Evolutionary conservation across 1,140 invertebrate genomes (phyloP).

Genomic region (Eriosoma lanigerum): DNA sequence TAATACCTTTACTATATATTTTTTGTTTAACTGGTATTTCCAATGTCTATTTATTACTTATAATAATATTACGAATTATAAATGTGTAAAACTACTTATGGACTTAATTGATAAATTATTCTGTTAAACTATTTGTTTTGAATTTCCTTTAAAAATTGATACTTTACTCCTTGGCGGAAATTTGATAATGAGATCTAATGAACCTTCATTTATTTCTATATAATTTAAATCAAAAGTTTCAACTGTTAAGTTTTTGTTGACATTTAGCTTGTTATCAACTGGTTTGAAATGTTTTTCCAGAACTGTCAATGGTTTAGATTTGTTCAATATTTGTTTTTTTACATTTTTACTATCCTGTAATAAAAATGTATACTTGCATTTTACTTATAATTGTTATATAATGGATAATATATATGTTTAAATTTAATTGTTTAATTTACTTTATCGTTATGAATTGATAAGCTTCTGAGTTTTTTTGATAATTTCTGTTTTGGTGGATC

Average conservation of each 20-base stretch:
- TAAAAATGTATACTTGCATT: not conserved
- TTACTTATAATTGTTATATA: not conserved
- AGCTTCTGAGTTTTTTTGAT: constrained; percentile 31
- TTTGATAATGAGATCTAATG: constrained; percentile 15
- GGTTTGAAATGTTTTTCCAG: not conserved
- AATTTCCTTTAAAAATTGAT: not conserved
- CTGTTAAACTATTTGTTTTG: not conserved
- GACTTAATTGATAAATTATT: constrained; percentile 35
- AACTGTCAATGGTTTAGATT: not conserved
- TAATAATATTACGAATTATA: constrained; percentile 16
- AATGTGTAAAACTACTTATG: not conserved
- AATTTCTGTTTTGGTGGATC: constrained; percentile 34
- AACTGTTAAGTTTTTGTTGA: constrained; percentile 30
- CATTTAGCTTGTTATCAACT: constrained; percentile 9
- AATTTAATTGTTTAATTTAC: no score
- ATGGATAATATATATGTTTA: no score
- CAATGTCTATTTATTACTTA: no score
- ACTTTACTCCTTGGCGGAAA: constrained; percentile 27
- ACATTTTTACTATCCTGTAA: constrained; percentile 10
- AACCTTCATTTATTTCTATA: constrained; percentile 39
- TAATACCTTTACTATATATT: constrained; percentile 15
- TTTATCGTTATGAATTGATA: constrained; percentile 21
- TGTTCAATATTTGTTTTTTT: constrained; percentile 9
- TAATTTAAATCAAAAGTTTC: constrained; percentile 38
- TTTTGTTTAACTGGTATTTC: not conserved